Percentiles rank a stretch among this genome's conserved stretches.
phyloP scores from a whole-genome alignment of 2,888 invertebrate genomes.

The Calameuta idolon region DNA sequence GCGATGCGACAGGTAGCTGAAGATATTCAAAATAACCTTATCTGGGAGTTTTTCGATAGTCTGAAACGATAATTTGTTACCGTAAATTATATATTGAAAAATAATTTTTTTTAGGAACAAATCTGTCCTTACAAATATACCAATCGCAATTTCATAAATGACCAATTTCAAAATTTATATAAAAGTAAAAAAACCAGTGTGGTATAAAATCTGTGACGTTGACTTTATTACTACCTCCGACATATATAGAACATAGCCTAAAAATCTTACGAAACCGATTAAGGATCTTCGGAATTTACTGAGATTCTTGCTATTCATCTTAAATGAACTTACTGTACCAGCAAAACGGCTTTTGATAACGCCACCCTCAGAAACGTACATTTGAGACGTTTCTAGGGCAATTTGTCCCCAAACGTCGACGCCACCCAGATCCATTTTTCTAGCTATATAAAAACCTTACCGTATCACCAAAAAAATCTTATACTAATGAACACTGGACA shows the following conservation, averaged over 20 bases:
- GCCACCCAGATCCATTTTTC: conserved; percentile 74
- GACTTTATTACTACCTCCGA: neutral
- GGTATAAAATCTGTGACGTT: neutral
- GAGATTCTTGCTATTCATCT: neutral
- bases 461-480: neutral
- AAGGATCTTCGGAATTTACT: neutral
- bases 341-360: conserved; percentile 85
- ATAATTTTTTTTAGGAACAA: neutral
- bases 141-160: neutral
- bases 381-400: conserved; percentile 87
- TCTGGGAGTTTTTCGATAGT: conserved; percentile 97
- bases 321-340: conserved; percentile 77
- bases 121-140: neutral
- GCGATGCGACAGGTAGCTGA: conserved; percentile 92
- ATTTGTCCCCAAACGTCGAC: conserved; percentile 91
- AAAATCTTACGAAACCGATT: neutral
- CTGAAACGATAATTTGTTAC: conserved; percentile 68
- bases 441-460: neutral
- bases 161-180: conserved; percentile 5
- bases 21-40: conserved; percentile 93
- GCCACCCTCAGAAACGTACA: conserved; percentile 85
- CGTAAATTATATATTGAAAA: neutral
- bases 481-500: neutral
- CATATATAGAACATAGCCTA: neutral
- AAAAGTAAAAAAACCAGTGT: neutral